phyloP scores from a whole-genome alignment of 2,797 vertebrate species.

The Thamnophis elegans region DNA sequence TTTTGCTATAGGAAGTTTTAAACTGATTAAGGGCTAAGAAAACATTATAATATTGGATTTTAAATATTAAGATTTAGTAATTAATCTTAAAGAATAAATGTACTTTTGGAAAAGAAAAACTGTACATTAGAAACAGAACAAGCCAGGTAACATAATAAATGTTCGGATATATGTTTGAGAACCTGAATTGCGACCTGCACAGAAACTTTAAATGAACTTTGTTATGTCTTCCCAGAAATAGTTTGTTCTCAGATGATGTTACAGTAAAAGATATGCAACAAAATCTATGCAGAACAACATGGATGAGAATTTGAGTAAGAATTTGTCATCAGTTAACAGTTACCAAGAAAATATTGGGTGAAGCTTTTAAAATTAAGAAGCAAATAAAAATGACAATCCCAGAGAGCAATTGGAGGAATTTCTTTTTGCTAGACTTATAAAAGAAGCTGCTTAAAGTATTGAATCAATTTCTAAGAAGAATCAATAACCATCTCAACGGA shows the following conservation, averaged over 20 bases:
- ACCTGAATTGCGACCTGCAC: not conserved
- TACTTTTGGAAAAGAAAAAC: not conserved
- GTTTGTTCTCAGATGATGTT: not conserved
- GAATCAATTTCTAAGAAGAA: not conserved
- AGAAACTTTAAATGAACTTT: not conserved
- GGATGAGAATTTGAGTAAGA: not conserved
- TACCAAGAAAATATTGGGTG: not conserved
- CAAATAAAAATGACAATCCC: not conserved
- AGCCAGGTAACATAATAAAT: not conserved
- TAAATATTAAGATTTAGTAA: not conserved
- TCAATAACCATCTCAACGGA: not conserved
- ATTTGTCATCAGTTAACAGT: not conserved
- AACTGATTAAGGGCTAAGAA: not conserved
- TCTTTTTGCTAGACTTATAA: not conserved
- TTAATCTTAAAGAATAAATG: not conserved
- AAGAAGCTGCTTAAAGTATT: not conserved
- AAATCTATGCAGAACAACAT: not conserved
- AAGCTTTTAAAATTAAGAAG: not conserved
- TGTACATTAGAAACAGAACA: not conserved
- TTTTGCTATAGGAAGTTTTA: not conserved
- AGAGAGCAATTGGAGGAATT: not conserved
- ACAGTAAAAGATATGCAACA: not conserved
- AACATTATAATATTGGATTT: not conserved
- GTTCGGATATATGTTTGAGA: not conserved
- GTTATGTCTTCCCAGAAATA: not conserved